phyloP scores from a whole-genome alignment of 2,113 vertebrate genomes.

The Silurus asotus region DNA sequence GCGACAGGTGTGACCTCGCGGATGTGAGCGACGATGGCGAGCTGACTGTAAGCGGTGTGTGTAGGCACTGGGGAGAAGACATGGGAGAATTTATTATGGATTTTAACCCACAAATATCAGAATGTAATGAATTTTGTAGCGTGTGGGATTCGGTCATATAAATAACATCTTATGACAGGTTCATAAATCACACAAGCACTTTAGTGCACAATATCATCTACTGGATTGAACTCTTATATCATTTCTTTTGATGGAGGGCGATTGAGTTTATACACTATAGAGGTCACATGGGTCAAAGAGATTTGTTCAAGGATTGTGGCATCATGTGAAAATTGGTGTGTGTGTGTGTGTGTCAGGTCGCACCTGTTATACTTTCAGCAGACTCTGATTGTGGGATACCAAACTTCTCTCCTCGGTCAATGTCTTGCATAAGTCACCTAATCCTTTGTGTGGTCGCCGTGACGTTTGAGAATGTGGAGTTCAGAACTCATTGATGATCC shows the following conservation, averaged over 20 bases:
- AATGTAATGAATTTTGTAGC: background rate
- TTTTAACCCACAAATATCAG: background rate
- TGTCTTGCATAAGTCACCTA: constrained; percentile 93
- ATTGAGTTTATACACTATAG: background rate
- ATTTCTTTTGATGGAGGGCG: background rate
- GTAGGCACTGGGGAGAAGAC: constrained; percentile 82
- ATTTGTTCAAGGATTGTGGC: background rate
- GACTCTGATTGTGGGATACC: constrained; percentile 89
- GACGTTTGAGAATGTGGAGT: constrained; percentile 91
- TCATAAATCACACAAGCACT: background rate
- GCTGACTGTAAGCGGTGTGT: constrained; percentile 78
- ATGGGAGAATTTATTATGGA: constrained; percentile 46
- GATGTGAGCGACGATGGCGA: constrained; percentile 82
- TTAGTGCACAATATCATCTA: background rate
- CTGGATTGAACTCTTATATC: background rate
- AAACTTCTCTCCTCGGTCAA: constrained; percentile 86
- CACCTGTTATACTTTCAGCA: constrained; percentile 94
- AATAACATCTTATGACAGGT: background rate
- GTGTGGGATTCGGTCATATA: background rate
- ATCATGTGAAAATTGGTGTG: background rate
- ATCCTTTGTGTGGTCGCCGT: constrained; percentile 94
- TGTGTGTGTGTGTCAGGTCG: constrained; percentile 31
- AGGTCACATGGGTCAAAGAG: background rate
- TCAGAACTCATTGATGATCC: constrained; percentile 92
- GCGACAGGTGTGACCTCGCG: constrained; percentile 82